phyloP scores from a whole-genome alignment of 2,113 vertebrate species.

The Henicopernis longicauda region DNA sequence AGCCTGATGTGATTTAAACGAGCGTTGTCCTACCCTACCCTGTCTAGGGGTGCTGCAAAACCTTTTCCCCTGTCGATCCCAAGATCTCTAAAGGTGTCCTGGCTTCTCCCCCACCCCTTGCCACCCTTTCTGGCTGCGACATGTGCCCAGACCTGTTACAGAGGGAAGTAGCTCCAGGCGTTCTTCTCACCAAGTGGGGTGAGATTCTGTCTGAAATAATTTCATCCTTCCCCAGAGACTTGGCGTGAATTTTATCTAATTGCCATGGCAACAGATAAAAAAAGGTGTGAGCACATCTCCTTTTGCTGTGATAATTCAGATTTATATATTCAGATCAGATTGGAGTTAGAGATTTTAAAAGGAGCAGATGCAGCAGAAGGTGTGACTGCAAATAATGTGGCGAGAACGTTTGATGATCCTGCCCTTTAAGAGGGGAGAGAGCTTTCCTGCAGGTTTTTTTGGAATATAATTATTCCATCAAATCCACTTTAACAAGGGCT shows the following conservation, averaged over 20 bases:
- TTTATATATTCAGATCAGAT: conserved; percentile 89
- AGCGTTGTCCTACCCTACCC: background rate
- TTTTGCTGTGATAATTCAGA: conserved; percentile 86
- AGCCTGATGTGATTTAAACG: background rate
- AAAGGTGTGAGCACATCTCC: conserved; percentile 82
- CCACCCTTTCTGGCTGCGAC: conserved; percentile 14
- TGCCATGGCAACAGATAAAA: conserved; percentile 85
- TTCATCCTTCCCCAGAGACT: conserved; percentile 82
- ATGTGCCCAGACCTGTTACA: conserved; percentile 69
- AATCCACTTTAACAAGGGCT: conserved; percentile 73
- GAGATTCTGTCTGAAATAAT: conserved; percentile 83
- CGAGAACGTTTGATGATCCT: conserved; percentile 73
- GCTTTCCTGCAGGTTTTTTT: conserved; percentile 66
- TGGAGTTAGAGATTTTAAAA: conserved; percentile 79
- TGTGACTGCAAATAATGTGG: conserved; percentile 75
- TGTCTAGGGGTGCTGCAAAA: background rate
- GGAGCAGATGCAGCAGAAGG: conserved; percentile 77
- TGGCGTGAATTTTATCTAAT: conserved; percentile 87
- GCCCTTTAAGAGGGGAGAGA: conserved; percentile 74
- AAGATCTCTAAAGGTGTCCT: conserved; percentile 16
- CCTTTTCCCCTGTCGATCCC: background rate
- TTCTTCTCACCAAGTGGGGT: conserved; percentile 71
- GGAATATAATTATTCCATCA: conserved; percentile 79
- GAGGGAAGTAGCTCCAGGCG: conserved; percentile 65
- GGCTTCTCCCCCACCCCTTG: conserved; percentile 3